Percentiles rank a stretch among this genome's conserved stretches.
These are phyloP conservation scores for Coturnix japonica DNA, from an alignment of 2,113 vertebrate genomes.

Conservation along the genomic window DNA sequence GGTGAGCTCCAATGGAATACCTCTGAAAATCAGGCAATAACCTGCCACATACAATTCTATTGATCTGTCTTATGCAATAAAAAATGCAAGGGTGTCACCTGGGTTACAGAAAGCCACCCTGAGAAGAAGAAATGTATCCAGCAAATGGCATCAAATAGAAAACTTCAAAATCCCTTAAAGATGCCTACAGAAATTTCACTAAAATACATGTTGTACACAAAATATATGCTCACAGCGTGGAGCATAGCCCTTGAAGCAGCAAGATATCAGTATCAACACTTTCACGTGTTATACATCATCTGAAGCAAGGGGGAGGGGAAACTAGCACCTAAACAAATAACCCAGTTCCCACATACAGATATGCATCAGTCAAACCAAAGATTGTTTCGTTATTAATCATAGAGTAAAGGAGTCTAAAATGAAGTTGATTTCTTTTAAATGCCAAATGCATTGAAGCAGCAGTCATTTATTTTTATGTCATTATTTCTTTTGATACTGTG, in stretches of 20 bases:
- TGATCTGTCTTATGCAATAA: not conserved
- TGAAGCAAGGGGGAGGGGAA: not conserved
- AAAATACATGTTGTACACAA: not conserved
- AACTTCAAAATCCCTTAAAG: not conserved
- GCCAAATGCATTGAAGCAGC: constrained; percentile 36
- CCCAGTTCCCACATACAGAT: not conserved
- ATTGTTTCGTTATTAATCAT: constrained; percentile 9
- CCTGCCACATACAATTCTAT: not conserved
- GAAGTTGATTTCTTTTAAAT: constrained; percentile 35
- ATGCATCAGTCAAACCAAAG: constrained; percentile 27
- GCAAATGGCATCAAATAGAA: not conserved
- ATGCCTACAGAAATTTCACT: not conserved
- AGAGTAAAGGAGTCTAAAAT: constrained; percentile 31
- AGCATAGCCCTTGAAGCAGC: not conserved
- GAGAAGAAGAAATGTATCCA: not conserved
- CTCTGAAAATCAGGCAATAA: not conserved
- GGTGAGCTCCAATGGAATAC: not conserved
- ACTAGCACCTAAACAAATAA: constrained; percentile 5
- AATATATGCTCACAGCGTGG: not conserved
- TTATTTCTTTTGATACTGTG: constrained; percentile 67
- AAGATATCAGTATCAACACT: not conserved
- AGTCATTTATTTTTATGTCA: constrained; percentile 60
- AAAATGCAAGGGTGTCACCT: not conserved
- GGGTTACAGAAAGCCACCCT: not conserved
- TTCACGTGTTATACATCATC: not conserved